Base-by-base conservation (phyloP, 2,888 invertebrate species). In the Rhagonycha lutea region DNA sequence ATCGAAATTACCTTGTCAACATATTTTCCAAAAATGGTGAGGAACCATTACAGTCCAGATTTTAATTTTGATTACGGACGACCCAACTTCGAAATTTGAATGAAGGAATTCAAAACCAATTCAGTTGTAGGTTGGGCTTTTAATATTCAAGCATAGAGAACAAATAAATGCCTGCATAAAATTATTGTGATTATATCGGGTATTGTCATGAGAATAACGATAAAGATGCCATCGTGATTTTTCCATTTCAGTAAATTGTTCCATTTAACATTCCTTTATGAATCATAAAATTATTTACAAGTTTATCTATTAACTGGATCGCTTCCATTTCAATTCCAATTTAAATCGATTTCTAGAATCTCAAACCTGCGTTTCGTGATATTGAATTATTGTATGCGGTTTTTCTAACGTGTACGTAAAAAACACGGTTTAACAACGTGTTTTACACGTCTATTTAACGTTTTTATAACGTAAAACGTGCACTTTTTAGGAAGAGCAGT, bases 141-240 rank as follows among this genome's bases (percentile, higher is more conserved):
- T 65, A 65, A 65, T 65, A 65, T 65, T 65, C 63, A 65, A 65
- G 26, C 26, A 26, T 24, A 26, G 63, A 24, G 63, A 69, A 69
- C 61, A 69, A 69, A 69, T 26, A 69, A 69, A 69, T 69, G 32
- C 69, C 69, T 69, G 69, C 63, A 65, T 65, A 65, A 65, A n/a
- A 65, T 65, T 65, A 62, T 62, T 23, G 14, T 62, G 47, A 47
- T 47, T 47, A 47, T 47, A 47, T 47, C n/a, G 47, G 47, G n/a
- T 47, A 47, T 47, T 47, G 47, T 47, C 47, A 47, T n/a, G 47
- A 47, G 47, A 47, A 47, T 47, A 47, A 47, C 47, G 47, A 47
- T 47, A 47, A 47, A 47, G 47, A 47, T 47, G 47, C 47, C 47
- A 47, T 47, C 47, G 47, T 5, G 47, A 47, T 47, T 47, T n/a